phyloP scores from a whole-genome alignment of 2,888 invertebrate genomes.

The Diogma glabrata region DNA sequence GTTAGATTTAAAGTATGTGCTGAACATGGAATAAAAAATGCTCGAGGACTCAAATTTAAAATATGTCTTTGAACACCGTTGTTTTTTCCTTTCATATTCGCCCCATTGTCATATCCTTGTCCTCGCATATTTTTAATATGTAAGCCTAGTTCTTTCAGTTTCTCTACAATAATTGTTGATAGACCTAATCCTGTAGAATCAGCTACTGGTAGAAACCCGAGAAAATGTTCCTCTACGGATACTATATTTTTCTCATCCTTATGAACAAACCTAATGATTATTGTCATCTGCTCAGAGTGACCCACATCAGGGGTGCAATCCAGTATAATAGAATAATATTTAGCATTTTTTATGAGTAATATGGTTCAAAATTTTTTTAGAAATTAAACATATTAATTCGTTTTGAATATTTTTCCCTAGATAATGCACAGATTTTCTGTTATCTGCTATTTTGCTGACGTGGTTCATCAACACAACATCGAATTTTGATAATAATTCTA shows the following conservation, averaged over 20 bases:
- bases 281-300: not conserved
- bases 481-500: not conserved
- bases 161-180: too few relatives aligned
- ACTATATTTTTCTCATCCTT: not conserved
- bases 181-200: not conserved
- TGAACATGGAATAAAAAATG: conserved; percentile 2
- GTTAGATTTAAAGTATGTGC: conserved; percentile 3
- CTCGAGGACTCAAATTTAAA: not conserved
- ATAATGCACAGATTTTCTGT: not conserved
- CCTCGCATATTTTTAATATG: too few relatives aligned
- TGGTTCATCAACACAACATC: not conserved
- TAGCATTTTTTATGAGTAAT: not conserved
- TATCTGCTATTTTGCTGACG: not conserved
- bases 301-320: not conserved
- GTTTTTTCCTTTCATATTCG: too few relatives aligned
- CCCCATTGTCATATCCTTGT: too few relatives aligned
- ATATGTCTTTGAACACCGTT: not conserved
- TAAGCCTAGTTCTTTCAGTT: too few relatives aligned
- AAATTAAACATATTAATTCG: too few relatives aligned
- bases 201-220: not conserved
- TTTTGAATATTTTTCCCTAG: not conserved
- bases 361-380: too few relatives aligned
- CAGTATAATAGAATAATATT: not conserved
- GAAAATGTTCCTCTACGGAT: not conserved
- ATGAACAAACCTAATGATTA: not conserved